These are phyloP conservation scores for Pseudomyrmex concolor DNA, from an alignment of 1,140 invertebrate genomes.

Conservation along the genomic window DNA sequence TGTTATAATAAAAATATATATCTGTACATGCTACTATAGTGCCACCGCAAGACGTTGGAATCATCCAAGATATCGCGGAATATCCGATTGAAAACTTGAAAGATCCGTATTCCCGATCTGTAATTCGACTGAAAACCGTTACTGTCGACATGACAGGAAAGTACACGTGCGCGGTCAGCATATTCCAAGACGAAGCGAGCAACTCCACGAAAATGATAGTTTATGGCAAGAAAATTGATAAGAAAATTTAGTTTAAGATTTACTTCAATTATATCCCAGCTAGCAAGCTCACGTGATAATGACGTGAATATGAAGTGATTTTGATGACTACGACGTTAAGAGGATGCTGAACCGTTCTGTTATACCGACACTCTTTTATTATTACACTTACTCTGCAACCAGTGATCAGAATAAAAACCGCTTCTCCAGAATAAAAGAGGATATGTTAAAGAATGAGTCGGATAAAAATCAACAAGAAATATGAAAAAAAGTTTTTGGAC, in stretches of 20 bases:
- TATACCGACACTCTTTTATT: no score
- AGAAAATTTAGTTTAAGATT: constrained; percentile 1
- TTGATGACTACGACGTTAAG: no score
- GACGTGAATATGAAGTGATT: no score
- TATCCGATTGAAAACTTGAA: constrained; percentile 87
- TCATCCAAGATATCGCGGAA: constrained; percentile 88
- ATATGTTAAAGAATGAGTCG: no score
- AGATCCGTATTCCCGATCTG: constrained; percentile 87
- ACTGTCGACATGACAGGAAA: constrained; percentile 90
- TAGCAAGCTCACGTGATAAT: no score
- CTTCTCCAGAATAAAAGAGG: no score
- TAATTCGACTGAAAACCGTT: constrained; percentile 88
- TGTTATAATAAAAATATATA: background rate
- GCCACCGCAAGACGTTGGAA: constrained; percentile 86
- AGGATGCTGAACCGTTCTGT: no score
- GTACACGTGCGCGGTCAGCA: constrained; percentile 90
- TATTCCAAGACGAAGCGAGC: constrained; percentile 88
- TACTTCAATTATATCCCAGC: background rate
- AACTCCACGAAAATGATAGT: constrained; percentile 89
- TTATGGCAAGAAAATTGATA: constrained; percentile 86
- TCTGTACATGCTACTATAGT: constrained; percentile 49
- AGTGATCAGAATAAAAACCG: no score
- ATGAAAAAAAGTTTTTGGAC: no score
- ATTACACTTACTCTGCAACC: no score
- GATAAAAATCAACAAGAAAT: no score